phyloP scores from a whole-genome alignment of 1,140 invertebrate genomes.

The Frieseomelitta varia region DNA sequence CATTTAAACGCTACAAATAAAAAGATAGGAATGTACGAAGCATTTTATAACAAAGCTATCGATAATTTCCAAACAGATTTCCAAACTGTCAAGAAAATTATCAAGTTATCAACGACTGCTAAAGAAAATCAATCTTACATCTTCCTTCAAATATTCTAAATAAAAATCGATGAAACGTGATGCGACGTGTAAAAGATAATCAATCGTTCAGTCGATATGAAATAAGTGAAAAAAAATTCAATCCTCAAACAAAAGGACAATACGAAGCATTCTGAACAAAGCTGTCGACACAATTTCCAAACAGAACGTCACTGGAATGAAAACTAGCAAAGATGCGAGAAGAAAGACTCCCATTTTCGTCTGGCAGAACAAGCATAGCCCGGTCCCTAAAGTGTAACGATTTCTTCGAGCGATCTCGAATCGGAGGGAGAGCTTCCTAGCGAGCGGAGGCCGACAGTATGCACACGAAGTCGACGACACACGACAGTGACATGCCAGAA shows the following conservation, averaged over 20 bases:
- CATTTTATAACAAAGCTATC: no score
- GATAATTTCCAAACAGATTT: background rate
- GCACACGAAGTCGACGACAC: slow-evolving; percentile 62
- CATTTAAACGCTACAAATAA: no score
- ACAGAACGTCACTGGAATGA: background rate
- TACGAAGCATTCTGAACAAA: background rate
- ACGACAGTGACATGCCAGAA: slow-evolving; percentile 72
- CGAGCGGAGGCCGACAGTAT: slow-evolving; percentile 67
- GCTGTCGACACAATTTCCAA: background rate
- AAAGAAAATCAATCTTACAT: fast-evolving
- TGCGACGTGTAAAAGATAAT: background rate
- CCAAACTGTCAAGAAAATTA: background rate
- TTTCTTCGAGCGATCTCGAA: slow-evolving; percentile 56
- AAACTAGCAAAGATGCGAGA: background rate
- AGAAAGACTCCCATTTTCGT: slow-evolving; percentile 3
- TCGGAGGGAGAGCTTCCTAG: slow-evolving; percentile 51
- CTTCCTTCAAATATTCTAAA: background rate
- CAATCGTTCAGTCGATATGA: background rate
- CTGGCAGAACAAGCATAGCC: background rate
- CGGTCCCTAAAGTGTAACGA: slow-evolving; percentile 47
- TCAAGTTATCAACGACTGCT: background rate
- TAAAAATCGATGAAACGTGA: background rate
- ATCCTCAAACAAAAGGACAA: background rate
- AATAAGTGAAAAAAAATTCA: background rate
- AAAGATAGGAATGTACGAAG: no score